Evolutionary conservation across 2,113 vertebrate species (phyloP), one percentile per base, ranked within the genome.

Genomic region (Amazona guildingii): DNA sequence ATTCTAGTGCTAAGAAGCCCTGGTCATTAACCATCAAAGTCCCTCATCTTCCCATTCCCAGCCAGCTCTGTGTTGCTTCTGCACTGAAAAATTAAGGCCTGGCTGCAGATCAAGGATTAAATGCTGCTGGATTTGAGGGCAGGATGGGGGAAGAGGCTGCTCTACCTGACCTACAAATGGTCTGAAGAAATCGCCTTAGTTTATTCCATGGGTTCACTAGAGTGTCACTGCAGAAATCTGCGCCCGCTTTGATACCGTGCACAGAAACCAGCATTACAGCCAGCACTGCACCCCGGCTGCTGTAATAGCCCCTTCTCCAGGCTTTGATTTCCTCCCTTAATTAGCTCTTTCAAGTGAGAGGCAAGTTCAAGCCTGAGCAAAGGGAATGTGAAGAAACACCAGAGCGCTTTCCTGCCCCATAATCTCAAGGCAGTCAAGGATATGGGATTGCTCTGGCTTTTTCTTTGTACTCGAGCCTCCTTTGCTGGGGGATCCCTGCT

Each of bases 311-410:
- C 23, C 97, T 92, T 94, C 96, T 69, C 90, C 29, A 5, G 88
- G 92, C 91, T 98, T 98, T 97, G 98, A 97, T 97, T 97, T 94
- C 92, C 95, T 49, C 25, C 88, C 95, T 97, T 98, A 97, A 98
- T 98, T 97, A 97, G 95, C 88, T 94, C 93, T 98, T 97, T 98
- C 95, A 98, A 98, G 96, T 88, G 68, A 78, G 88, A 97, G 94
- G 85, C 73, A 52, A 97, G 96, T 95, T 97, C 77, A 79, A 95
- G 89, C 29, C 78, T 49, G 83, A 97, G 96, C 86, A 68, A 83
- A 96, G 92, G 95, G 74, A 96, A 88, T 74, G 91, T 3, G 29
- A 92, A 97, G 95, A 68, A 89, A 62, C 1, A 8, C 31, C 63
- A 67, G 70, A 73, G 77, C 41, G 3, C 61, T 82, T 83, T 78